A percentile compares a stretch with the other conserved stretches of the same genome.
These are phyloP conservation scores for Lasioglossum oenotherae DNA, from an alignment of 2,888 invertebrate species.

Conservation along the genomic window DNA sequence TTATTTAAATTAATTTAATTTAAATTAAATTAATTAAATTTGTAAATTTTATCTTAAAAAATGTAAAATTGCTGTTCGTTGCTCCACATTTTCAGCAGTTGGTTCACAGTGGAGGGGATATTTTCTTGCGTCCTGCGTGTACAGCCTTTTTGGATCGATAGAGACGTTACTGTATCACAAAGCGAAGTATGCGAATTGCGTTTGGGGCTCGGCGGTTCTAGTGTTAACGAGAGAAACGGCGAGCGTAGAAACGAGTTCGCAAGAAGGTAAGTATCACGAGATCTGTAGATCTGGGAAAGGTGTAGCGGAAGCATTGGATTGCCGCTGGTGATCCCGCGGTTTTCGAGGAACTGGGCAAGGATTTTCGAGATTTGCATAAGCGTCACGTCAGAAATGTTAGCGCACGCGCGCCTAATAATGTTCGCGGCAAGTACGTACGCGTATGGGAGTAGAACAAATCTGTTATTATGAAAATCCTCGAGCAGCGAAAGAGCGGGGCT, in stretches of 20 bases:
- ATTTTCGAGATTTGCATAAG: slow-evolving; percentile 56
- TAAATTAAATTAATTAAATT: background rate
- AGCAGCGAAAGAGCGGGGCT: slow-evolving; percentile 64
- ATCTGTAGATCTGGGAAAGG: background rate
- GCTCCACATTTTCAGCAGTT: background rate
- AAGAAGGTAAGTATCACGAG: background rate
- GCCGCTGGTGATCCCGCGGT: background rate
- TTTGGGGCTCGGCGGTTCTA: too few relatives aligned
- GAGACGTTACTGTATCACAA: too few relatives aligned
- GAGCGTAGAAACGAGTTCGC: background rate
- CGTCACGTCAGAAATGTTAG: slow-evolving; percentile 50
- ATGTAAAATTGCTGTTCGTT: background rate
- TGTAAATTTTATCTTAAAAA: background rate
- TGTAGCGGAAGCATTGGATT: background rate
- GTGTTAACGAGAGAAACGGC: too few relatives aligned
- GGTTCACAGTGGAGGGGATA: too few relatives aligned
- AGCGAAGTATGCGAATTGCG: too few relatives aligned
- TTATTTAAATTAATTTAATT: too few relatives aligned
- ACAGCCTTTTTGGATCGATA: too few relatives aligned
- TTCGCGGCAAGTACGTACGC: slow-evolving; percentile 14
- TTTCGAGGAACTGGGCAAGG: slow-evolving; percentile 2
- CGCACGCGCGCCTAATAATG: slow-evolving; percentile 56
- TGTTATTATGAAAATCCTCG: slow-evolving; percentile 74
- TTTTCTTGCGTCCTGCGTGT: too few relatives aligned
- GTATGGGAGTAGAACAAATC: slow-evolving; percentile 53